Percentiles rank a stretch among this genome's conserved stretches.
Evolutionary conservation across 2,113 vertebrate species (phyloP).

Genomic region (Catharus fuscescens): DNA sequence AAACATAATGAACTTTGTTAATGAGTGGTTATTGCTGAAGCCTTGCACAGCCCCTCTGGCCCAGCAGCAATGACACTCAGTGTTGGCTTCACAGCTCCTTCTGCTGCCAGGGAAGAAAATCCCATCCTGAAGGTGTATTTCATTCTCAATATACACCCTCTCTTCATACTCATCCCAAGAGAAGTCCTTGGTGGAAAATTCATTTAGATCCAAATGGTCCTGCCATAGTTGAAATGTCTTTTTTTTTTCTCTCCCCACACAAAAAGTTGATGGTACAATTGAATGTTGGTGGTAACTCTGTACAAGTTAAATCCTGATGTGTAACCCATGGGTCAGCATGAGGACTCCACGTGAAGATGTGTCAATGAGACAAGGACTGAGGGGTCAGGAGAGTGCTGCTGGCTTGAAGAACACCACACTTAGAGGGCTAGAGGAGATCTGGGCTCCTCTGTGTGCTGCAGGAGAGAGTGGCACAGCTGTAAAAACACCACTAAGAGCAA

Average conservation of each 20-base stretch:
- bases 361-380: not conserved
- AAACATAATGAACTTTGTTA: not conserved
- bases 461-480: not conserved
- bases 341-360: not conserved
- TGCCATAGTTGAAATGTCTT: rapidly evolving
- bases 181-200: not conserved
- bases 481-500: not conserved
- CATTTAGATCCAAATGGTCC: not conserved
- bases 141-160: not conserved
- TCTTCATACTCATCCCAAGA: not conserved
- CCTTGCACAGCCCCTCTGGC: not conserved
- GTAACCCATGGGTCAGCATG: not conserved
- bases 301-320: not conserved
- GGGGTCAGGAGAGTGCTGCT: not conserved
- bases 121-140: not conserved
- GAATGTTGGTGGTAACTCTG: not conserved
- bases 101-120: not conserved
- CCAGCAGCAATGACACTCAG: not conserved
- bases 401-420: not conserved
- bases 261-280: not conserved
- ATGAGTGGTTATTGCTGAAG: not conserved
- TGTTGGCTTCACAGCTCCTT: not conserved
- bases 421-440: not conserved
- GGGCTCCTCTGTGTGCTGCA: not conserved
- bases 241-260: rapidly evolving